Base-by-base conservation (phyloP, 1,140 invertebrate species). In the Leptinotarsa lineolata region DNA sequence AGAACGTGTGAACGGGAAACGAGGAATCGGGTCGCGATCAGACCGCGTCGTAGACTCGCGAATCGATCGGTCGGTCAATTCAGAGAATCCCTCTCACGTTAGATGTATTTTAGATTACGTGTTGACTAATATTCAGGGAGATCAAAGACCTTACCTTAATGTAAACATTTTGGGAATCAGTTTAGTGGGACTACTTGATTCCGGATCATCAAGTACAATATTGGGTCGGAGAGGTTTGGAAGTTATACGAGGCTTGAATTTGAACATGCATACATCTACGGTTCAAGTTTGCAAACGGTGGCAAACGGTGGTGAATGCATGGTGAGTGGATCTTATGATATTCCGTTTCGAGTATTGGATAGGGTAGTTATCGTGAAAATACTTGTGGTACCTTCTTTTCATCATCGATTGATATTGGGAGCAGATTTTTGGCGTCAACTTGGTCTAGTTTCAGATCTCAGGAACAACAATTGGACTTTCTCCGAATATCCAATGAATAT, bases 361-460 rank as follows among this genome's bases (percentile, higher is more conserved):
- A 16, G 12, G 24, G 39, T 20, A n/a, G 16, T 65, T 11, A 48
- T 20, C 13, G 8, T 72, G 5, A 24, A 30, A 58, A 66, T 4
- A 18, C 24, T 22, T 8, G 13, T 68, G 16, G 39, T 73, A 68
- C 30, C 67, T 68, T 65, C 45, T 46, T 67, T 70, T 61, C 18
- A 8, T 15, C 18, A 70, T 70, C 16, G 12, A 30, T 3, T 70
- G 16, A 63, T 70, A 70, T 39, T 70, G 15, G 58, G 68, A 39
- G 18, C 48, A 20, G 68, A 61, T 70, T 70, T 70, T 70, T 70
- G 68, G 68, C 54, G 59, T 13, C 39, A 70, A n/a, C 20, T 70
- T 44, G 45, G 48, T 59, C 18, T 70, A 8, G 20, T 70, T 22
- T 1, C 68, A 22, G 24, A 59, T 60, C n/a, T 70, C 5, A 8